These are phyloP conservation scores for Hemitrygon akajei DNA, from an alignment of 2,797 vertebrate species.

Conservation along the genomic window DNA sequence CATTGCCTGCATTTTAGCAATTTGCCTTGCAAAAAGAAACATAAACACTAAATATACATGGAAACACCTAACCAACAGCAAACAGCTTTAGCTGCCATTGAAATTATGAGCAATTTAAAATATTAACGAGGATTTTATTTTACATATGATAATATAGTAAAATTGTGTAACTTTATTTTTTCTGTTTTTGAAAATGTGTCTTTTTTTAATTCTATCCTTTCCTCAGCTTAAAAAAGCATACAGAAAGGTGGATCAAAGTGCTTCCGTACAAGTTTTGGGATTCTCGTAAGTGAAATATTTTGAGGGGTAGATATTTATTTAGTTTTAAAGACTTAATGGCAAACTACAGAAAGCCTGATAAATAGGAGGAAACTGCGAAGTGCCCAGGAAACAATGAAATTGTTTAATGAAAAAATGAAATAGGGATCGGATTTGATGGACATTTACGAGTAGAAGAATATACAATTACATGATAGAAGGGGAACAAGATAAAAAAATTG, in stretches of 20 bases:
- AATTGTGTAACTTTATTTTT: neutral
- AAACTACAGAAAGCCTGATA: neutral
- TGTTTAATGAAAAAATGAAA: no score
- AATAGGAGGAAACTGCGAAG: neutral
- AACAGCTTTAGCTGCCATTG: neutral
- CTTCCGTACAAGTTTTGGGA: neutral
- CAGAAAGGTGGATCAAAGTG: accelerated
- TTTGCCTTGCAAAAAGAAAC: no score
- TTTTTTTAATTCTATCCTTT: neutral
- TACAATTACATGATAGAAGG: no score
- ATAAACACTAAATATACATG: neutral
- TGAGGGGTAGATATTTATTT: neutral
- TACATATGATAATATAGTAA: neutral
- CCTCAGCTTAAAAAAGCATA: neutral
- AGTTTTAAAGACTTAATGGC: neutral
- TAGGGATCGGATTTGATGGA: no score
- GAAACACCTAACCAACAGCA: neutral
- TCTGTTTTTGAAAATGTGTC: neutral
- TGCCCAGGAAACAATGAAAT: no score
- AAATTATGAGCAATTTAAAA: neutral
- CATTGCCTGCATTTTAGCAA: neutral
- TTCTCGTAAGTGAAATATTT: neutral
- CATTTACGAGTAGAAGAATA: no score
- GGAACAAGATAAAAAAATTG: no score
- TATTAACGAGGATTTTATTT: neutral